Base-by-base conservation (phyloP, 2,888 invertebrate species). In the Coleophora deauratella region DNA sequence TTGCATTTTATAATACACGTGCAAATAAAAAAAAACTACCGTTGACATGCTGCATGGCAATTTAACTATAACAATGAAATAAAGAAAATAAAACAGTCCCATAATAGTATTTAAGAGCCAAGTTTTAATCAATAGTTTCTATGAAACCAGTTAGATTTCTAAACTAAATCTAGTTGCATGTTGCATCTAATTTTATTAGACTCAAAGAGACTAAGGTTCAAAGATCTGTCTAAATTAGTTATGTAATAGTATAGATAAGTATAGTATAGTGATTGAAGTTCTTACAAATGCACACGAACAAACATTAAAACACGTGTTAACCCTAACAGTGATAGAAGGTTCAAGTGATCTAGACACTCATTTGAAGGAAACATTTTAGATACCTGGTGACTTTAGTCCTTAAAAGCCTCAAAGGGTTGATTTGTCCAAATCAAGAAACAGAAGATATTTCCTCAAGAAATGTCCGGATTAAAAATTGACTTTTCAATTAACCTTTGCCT, bases 1-100 rank as follows among this genome's bases (percentile, higher is more conserved):
- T 9, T 35, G 21, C 36, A 35, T 30, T 21, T 32, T 37, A 7
- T 31, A 34, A 59, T 58, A 66, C 66, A 66, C 81, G 81, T 84
- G 81, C 82, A 81, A 66, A 74, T 66, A 74, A 67, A 72, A 55
- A 71, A 56, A 27, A 59, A 68, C 79, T 80, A 76, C 59, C 62
- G 59, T 51, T 52, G 60, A 62, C 81, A 84, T 84, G 82, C 82
- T 66, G 68, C 78, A 78, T 79, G 71, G 73, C 79, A 74, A 54
- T 62, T 50, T 50, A 41, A 10, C 9, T 61, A 64, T 73, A 72
- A 72, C 53, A 62, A 49, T n/a, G n/a, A n/a, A n/a, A n/a, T n/a
- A 72, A 66, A 68, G 49, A 72, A 72, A 69, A 61, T 55, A 46
- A 46, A 59, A 59, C 49, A 62, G 48, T 57, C 55, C 50, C 50